Base-by-base conservation (phyloP, 2,888 invertebrate species). In the Cosmia pyralina region DNA sequence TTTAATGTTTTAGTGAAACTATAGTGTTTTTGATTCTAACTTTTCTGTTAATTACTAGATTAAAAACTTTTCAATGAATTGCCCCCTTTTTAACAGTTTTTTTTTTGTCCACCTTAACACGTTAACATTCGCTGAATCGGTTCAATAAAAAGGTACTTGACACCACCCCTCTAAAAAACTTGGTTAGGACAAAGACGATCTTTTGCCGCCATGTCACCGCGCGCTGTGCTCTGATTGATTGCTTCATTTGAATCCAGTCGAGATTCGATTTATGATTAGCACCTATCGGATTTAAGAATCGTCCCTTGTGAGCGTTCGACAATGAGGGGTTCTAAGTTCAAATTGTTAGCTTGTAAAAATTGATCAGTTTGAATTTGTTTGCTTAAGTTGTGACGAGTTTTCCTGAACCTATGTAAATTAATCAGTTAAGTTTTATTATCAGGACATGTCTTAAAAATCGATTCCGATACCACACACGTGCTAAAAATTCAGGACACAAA, bases 231-330 rank as follows among this genome's bases (percentile, higher is more conserved):
- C 89, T 95, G 95, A 96, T 95, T 93, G 95, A 96, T 96, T 87
- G 90, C 88, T 92, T 93, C 90, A 94, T 94, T 93, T 93, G 90
- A 94, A 94, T 93, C 89, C 86, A 85, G 85, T 65, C 81, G 87
- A 91, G 92, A 95, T 94, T 93, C 94, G 91, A 94, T 95, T 86
- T 94, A 92, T 93, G 94, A 94, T 94, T 93, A 93, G 89, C 88
- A 87, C 79, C 85, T 89, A 88, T 92, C 89, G 83, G 86, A 87
- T 88, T 79, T 76, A 78, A 84, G 81, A 84, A 85, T 87, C 86
- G 85, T 88, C 85, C 86, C 84, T 79, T 73, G 87, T 69, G 86
- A 72, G 59, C 58, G 58, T 55, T 79, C 38, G 55, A 72, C 66
- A 78, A 80, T 72, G 67, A 55, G 75, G 62, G 72, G 68, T 72